Evolutionary conservation across 2,113 vertebrate species (phyloP).

Genomic region (Siniperca knerii): DNA sequence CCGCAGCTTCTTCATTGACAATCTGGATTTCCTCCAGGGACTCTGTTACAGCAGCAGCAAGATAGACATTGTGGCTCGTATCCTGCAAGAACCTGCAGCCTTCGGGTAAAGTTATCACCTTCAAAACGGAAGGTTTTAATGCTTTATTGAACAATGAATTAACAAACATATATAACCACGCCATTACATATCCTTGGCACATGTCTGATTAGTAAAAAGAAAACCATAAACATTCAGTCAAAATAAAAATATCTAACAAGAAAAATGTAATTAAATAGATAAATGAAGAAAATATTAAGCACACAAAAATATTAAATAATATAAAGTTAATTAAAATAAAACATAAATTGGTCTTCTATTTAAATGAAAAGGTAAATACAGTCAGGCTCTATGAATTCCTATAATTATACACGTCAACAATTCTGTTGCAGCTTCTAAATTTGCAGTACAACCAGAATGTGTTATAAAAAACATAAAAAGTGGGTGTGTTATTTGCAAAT

Average conservation of each 20-base stretch:
- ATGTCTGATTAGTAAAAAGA: neutral
- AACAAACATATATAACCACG: neutral
- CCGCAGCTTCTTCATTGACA: constrained; percentile 78
- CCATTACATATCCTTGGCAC: neutral
- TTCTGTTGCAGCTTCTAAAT: neutral
- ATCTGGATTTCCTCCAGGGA: constrained; percentile 72
- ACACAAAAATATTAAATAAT: neutral
- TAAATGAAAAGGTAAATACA: neutral
- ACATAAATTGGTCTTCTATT: neutral
- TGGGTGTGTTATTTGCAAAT: neutral
- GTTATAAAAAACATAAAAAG: neutral
- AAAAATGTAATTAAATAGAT: neutral
- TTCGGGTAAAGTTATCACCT: constrained; percentile 78
- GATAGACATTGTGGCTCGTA: constrained; percentile 74
- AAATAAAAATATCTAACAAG: neutral
- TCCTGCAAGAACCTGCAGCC: constrained; percentile 77
- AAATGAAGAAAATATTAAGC: neutral
- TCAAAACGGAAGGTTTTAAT: neutral
- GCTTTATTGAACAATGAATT: neutral
- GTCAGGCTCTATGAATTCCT: neutral
- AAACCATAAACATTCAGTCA: neutral
- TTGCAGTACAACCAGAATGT: neutral
- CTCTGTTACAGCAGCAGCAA: constrained; percentile 83
- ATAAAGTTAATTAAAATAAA: neutral
- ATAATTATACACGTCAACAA: neutral